Base-by-base conservation (phyloP, 2,113 vertebrate species). In the Charadrius vociferus region DNA sequence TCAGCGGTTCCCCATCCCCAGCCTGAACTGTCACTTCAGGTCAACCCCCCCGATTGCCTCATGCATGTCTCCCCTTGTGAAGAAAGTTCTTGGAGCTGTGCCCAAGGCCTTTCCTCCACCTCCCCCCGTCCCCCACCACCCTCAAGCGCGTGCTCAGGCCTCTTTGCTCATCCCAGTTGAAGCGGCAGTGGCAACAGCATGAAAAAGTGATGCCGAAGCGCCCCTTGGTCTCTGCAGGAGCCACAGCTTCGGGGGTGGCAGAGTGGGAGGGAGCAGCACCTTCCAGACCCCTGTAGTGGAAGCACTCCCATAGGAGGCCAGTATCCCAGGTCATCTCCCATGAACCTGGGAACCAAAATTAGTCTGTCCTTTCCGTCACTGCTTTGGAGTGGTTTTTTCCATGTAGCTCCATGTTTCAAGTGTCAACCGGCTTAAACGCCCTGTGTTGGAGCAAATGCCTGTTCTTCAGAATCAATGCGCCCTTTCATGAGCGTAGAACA, bases 41-140 rank as follows among this genome's bases (percentile, higher is more conserved):
- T 7, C 10, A 26, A 53, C 0, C 0, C 3, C 23, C 29, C 21
- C n/a, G 12, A 49, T 62, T 74, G 37, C 30, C 50, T 68, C 65
- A 17, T 0, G 0, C 7, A 6, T 34, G 12, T 66, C 32, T 56
- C 16, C 4, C 19, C 27, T 62, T 50, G 36, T 45, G 77, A 73
- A 77, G 77, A 55, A 39, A 34, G 17, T 15, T 11, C 9, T 36
- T 34, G 16, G 26, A 61, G 23, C 12, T 68, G 12, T 34, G 56
- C 16, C 36, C 58, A 61, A 49, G 75, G 26, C 10, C 36, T 37
- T 75, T 71, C 5, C 3, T 17, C 36, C 37, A 7, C 47, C 49
- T 22, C 18, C 13, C 12, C 34, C 49, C 12, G 3, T 19, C 18
- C 29, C 9, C 30, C 49, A 67, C n/a, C 61, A 16, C 6, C 27